phyloP scores from a whole-genome alignment of 2,888 invertebrate species.

The Trichacis sp. region DNA sequence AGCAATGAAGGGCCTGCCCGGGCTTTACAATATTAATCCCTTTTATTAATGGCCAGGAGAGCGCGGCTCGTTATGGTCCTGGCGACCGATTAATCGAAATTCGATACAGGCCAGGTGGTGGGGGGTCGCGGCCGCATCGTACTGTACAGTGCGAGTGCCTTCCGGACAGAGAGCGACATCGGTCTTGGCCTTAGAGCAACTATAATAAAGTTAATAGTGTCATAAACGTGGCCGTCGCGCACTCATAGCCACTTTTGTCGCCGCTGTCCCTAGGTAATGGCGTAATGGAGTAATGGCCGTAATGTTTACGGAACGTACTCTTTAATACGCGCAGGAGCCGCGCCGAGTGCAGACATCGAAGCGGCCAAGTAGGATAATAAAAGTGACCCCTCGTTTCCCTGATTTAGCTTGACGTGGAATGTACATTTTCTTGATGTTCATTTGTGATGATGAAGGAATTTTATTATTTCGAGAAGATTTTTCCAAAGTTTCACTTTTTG shows the following conservation, averaged over 20 bases:
- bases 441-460: no score
- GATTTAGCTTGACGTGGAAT: neutral
- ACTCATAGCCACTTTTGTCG: conserved; percentile 53
- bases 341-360: neutral
- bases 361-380: neutral
- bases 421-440: no score
- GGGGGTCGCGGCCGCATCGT: conserved; percentile 17
- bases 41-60: conserved; percentile 63
- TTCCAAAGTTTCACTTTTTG: no score
- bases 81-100: conserved; percentile 68
- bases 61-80: conserved; percentile 53
- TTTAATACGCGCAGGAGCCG: conserved; percentile 24
- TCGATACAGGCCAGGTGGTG: conserved; percentile 56
- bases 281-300: conserved; percentile 37
- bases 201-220: conserved; percentile 61
- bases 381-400: neutral
- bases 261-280: neutral
- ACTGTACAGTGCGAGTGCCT: conserved; percentile 19
- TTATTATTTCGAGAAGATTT: no score
- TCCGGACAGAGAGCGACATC: conserved; percentile 28
- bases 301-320: conserved; percentile 25
- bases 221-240: conserved; percentile 56
- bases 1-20: conserved; percentile 37
- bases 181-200: conserved; percentile 47
- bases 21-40: conserved; percentile 63